A percentile compares a stretch with the other conserved stretches of the same genome.
These are phyloP conservation scores for Dermatemys mawii DNA, from an alignment of 2,113 vertebrate species.

Conservation along the genomic window DNA sequence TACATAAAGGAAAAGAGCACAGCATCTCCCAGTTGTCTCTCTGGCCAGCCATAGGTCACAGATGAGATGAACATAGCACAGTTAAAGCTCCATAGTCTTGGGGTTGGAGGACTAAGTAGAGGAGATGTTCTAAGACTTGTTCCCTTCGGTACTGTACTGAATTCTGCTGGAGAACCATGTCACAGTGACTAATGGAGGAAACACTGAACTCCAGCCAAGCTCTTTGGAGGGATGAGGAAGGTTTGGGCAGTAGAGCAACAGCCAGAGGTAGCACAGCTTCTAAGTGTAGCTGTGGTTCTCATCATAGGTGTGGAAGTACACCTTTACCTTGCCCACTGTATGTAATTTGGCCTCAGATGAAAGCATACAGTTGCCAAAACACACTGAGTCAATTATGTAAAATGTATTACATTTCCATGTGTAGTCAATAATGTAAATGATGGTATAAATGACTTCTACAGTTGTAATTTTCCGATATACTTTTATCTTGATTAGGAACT, in stretches of 20 bases:
- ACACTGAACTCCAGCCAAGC: not conserved
- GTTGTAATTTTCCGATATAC: not conserved
- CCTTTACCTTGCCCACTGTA: not conserved
- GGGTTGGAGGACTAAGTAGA: not conserved
- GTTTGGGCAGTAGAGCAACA: not conserved
- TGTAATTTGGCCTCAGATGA: not conserved
- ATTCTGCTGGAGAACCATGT: not conserved
- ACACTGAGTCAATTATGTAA: rapidly evolving
- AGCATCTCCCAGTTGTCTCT: not conserved
- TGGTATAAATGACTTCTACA: not conserved
- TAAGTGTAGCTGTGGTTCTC: not conserved
- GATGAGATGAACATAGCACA: not conserved
- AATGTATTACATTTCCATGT: not conserved
- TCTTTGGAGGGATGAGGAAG: not conserved
- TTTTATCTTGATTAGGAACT: not conserved
- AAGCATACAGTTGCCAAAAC: not conserved
- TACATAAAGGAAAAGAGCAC: not conserved
- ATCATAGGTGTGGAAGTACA: not conserved
- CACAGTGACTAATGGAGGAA: not conserved
- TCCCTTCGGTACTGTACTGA: not conserved
- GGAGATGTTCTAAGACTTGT: not conserved
- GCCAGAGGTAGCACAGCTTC: not conserved
- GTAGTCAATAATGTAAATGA: not conserved
- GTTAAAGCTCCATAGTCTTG: not conserved
- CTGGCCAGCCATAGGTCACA: not conserved